These are phyloP conservation scores for Trichogramma pretiosum DNA, from an alignment of 1,140 invertebrate species.

Conservation along the genomic window DNA sequence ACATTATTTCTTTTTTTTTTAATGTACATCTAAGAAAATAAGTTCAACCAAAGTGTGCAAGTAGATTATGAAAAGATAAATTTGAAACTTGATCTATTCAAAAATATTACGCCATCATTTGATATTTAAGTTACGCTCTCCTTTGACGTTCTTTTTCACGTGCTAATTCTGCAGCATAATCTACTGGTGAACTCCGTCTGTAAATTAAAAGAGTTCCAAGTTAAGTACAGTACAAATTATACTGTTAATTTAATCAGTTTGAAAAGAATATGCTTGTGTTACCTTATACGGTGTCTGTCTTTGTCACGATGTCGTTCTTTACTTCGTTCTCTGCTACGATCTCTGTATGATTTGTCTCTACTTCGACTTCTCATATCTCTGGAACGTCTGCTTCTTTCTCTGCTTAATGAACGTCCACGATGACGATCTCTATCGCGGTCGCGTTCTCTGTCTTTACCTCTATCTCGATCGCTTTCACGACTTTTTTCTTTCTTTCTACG, in stretches of 20 bases:
- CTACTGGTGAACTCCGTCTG: constrained; percentile 38
- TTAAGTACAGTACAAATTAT: too few species aligned
- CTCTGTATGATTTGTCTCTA: constrained; percentile 34
- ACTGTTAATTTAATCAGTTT: background rate
- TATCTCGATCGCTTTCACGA: constrained; percentile 31
- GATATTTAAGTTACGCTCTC: constrained; percentile 34
- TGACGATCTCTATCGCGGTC: constrained; percentile 36
- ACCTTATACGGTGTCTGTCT: constrained; percentile 38
- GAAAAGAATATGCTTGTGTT: too few species aligned
- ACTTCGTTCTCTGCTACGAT: constrained; percentile 31
- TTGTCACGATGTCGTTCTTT: constrained; percentile 31
- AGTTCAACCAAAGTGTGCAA: too few species aligned
- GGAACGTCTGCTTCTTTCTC: constrained; percentile 30
- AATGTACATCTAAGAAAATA: too few species aligned
- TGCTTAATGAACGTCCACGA: constrained; percentile 28
- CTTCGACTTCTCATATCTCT: constrained; percentile 38
- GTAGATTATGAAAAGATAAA: too few species aligned
- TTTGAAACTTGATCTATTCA: too few species aligned
- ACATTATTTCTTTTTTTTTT: too few species aligned
- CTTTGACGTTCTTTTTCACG: constrained; percentile 42
- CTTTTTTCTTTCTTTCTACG: constrained; percentile 32
- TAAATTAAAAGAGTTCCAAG: constrained; percentile 18
- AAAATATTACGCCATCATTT: too few species aligned
- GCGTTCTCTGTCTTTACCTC: constrained; percentile 27
- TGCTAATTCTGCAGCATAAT: constrained; percentile 41